Evolutionary conservation across 2,888 invertebrate genomes (phyloP), one percentile per base, ranked within the genome.

Genomic region (Scrobipalpa atriplicella): DNA sequence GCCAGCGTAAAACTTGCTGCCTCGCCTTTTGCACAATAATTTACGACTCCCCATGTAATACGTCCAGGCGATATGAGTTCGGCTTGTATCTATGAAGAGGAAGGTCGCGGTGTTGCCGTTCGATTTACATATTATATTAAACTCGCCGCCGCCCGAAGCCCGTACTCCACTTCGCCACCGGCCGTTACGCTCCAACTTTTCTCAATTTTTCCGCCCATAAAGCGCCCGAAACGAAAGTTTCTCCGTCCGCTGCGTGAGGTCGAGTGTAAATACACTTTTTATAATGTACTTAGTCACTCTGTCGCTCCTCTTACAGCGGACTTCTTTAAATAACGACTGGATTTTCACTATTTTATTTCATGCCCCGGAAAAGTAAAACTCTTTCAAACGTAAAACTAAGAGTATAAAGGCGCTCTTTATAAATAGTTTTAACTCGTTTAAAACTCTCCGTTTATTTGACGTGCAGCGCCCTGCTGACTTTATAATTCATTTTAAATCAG

Each of bases 101-200:
- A 82, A 90, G 89, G 86, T 88, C 90, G 86, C 85, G 81, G 79
- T 82, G 84, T 81, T 82, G 84, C 83, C 88, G 85, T 89, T 88
- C 87, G 88, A 92, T 92, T 92, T 92, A 88, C 92, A 92, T 92
- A 91, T 92, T 92, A 92, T 92, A 92, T 92, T 92, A 92, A 92
- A 92, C 78, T 86, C 85, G 76, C 81, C 88, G 82, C 78, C 83
- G 83, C 78, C 79, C 77, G 77, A 69, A 76, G 83, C 83, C 86
- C 84, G 83, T 79, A 81, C 80, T 81, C 82, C 82, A 83, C 85
- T 81, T 82, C 85, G 86, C 88, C 85, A 87, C 89, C 90, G 91
- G 88, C 91, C 90, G 91, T 91, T 90, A 90, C 89, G 89, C 85
- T 86, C 84, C 82, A 92, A 92, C 92, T 92, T 92, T 92, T 91